Base-by-base conservation (phyloP, 2,888 invertebrate genomes). In the Andrena bucephala region DNA sequence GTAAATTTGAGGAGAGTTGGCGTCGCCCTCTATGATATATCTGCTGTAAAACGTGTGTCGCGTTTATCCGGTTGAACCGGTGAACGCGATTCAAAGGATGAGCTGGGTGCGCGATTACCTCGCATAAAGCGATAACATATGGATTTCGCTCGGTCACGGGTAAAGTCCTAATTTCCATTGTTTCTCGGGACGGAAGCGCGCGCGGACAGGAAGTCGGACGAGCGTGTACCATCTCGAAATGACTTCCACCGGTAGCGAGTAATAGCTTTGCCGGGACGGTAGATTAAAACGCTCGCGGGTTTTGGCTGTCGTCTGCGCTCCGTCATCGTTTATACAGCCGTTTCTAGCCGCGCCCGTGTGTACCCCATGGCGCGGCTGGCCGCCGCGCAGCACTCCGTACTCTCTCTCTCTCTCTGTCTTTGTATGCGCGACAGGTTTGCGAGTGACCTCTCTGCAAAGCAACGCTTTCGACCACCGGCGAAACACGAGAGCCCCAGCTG, bases 281-380 rank as follows among this genome's bases (percentile, higher is more conserved):
- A 86, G 85, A 88, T 87, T 88, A 88, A 88, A 88, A 88, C 86
- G 87, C 87, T 87, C 85, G 78, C 88, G 86, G 85, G 80, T 86
- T 84, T 83, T 81, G 87, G 80, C 81, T 74, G 76, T 78, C 85
- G 83, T 74, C 66, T 73, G 63, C 77, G 83, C 78, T 85, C 70
- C 73, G 77, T 78, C 86, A 79, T 80, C 80, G 81, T 85, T 86
- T 85, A 76, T 83, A 77, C 33, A 59, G 68, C 52, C 75, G 57
- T 20, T 24, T 24, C 27, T 59, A 50, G 24, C 67, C 52, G 31
- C 10, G 57, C 33, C 31, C 50, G 36, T 62, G 52, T 50, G 42
- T 31, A 20, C 54, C 6, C 54, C 54, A 20, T 24, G 54, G 10
- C 70, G 31, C 42, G 24, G 59, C 36, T 2, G 10, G 27, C 42